Evolutionary conservation across 2,888 invertebrate species (phyloP).

Genomic region (Apeira syringaria): DNA sequence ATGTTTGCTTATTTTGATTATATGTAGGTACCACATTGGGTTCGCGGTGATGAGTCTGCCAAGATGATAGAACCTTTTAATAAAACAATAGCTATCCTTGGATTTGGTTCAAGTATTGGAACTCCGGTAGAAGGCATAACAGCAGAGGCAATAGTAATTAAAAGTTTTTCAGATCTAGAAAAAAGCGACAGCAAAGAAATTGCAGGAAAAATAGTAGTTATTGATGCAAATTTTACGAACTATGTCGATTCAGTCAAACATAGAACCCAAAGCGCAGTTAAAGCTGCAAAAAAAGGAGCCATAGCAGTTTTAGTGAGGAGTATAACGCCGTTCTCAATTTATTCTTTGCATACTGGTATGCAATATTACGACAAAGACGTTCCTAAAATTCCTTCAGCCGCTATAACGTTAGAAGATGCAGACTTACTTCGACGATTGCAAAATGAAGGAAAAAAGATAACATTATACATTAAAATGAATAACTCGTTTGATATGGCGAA

Average conservation of each 20-base stretch:
- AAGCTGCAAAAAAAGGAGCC: conserved; percentile 88
- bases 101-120: conserved; percentile 87
- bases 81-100: conserved; percentile 85
- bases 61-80: conserved; percentile 83
- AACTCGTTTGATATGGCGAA: conserved; percentile 78
- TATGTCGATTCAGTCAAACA: conserved; percentile 88
- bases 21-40: conserved; percentile 64
- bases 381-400: conserved; percentile 87
- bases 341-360: conserved; percentile 89
- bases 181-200: conserved; percentile 59
- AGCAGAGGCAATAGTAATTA: conserved; percentile 88
- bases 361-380: conserved; percentile 84
- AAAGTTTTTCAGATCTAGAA: conserved; percentile 86
- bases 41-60: conserved; percentile 86
- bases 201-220: conserved; percentile 89
- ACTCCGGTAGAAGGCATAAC: conserved; percentile 87
- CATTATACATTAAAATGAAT: conserved; percentile 84
- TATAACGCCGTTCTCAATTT: conserved; percentile 89
- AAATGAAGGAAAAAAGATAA: conserved; percentile 66
- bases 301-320: conserved; percentile 89
- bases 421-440: conserved; percentile 86
- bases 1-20: neutral
- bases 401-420: conserved; percentile 91
- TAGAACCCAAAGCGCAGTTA: conserved; percentile 84
- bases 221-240: conserved; percentile 84